Conservation (phyloP, 1,140 invertebrate species). For the Bombus impatiens region DNA sequence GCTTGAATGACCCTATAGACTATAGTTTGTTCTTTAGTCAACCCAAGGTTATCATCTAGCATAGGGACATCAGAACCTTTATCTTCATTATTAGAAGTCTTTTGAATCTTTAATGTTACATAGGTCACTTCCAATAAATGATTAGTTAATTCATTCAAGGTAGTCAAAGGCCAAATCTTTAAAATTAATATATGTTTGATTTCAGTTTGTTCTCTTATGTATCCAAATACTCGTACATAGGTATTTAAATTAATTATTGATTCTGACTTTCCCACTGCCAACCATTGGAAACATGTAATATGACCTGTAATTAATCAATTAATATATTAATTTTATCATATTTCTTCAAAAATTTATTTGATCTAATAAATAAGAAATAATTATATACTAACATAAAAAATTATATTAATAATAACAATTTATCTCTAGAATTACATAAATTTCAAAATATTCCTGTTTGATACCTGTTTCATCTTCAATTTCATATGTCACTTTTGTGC, state of each 20-base stretch:
- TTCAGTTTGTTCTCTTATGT: slow-evolving; percentile 64
- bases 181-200: slow-evolving; percentile 68
- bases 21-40: slow-evolving; percentile 67
- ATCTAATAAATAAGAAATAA: neutral
- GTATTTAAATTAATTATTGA: slow-evolving; percentile 59
- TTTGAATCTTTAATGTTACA: slow-evolving; percentile 38
- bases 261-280: slow-evolving; percentile 60
- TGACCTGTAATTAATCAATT: slow-evolving; percentile 53
- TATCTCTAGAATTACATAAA: neutral
- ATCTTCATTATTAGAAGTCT: neutral
- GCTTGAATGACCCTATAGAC: slow-evolving; percentile 72
- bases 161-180: slow-evolving; percentile 64
- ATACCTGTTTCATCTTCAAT: slow-evolving; percentile 77
- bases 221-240: slow-evolving; percentile 70
- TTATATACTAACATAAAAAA: neutral
- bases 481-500: slow-evolving; percentile 73
- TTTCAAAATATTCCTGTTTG: neutral
- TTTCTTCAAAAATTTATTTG: neutral
- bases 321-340: neutral
- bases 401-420: neutral
- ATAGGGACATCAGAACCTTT: slow-evolving; percentile 3
- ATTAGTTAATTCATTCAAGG: slow-evolving; percentile 64
- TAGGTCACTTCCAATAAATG: slow-evolving; percentile 57
- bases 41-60: slow-evolving; percentile 31
- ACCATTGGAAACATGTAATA: slow-evolving; percentile 72